phyloP scores from a whole-genome alignment of 2,888 invertebrate species.

The Marasmarcha lunaedactyla region DNA sequence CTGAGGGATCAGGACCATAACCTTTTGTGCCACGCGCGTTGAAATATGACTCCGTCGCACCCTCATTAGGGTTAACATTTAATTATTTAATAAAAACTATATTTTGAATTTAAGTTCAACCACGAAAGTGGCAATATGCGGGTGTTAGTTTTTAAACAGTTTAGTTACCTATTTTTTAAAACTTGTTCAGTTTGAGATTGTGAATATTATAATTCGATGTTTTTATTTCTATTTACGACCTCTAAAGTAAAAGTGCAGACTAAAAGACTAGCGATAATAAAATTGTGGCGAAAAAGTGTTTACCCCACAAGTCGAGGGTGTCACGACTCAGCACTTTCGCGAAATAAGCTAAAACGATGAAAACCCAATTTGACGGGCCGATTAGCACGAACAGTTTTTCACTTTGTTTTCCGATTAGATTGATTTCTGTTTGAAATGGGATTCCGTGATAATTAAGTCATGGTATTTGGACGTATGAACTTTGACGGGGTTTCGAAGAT shows the following conservation, averaged over 20 bases:
- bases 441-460: too few relatives aligned
- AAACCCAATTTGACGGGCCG: constrained; percentile 66
- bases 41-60: constrained; percentile 48
- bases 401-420: too few relatives aligned
- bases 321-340: constrained; percentile 55
- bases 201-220: too few relatives aligned
- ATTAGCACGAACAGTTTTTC: constrained; percentile 33
- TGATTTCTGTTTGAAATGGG: too few relatives aligned
- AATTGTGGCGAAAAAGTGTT: constrained; percentile 2
- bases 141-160: too few relatives aligned
- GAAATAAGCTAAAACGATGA: constrained; percentile 55
- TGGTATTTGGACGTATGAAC: not conserved
- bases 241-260: too few relatives aligned
- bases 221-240: too few relatives aligned
- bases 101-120: too few relatives aligned
- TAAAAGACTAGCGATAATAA: constrained; percentile 3
- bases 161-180: too few relatives aligned
- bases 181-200: too few relatives aligned
- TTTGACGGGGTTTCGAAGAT: too few relatives aligned
- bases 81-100: constrained; percentile 35
- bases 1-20: constrained; percentile 27
- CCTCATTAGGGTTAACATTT: constrained; percentile 43
- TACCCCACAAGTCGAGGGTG: constrained; percentile 20
- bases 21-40: constrained; percentile 42
- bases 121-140: too few relatives aligned